phyloP scores from a whole-genome alignment of 1,140 invertebrate genomes.

The Aphis craccivora region DNA sequence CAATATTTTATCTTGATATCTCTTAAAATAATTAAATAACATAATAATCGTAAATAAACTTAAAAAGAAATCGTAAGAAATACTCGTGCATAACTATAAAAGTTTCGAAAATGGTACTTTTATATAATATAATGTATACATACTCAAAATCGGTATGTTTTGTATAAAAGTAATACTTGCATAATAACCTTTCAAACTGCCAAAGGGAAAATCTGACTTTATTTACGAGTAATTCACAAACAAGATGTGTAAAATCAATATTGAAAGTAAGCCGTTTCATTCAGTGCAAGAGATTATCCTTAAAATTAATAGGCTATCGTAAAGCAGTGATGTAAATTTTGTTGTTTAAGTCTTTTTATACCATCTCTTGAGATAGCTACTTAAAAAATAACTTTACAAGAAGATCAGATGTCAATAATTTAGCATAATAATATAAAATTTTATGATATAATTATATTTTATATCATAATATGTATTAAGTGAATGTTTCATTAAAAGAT shows the following conservation, averaged over 20 bases:
- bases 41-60: not conserved
- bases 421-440: too few relatives aligned
- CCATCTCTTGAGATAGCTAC: not conserved
- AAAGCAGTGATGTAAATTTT: not conserved
- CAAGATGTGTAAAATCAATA: not conserved
- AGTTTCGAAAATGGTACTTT: not conserved
- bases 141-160: not conserved
- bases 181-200: not conserved
- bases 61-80: not conserved
- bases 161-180: not conserved
- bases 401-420: not conserved
- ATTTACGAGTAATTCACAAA: not conserved
- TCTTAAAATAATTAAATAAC: not conserved
- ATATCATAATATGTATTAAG: too few relatives aligned
- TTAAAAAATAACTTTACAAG: too few relatives aligned
- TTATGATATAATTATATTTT: too few relatives aligned
- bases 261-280: not conserved
- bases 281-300: not conserved
- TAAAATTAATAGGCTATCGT: not conserved
- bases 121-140: not conserved
- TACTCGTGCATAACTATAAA: not conserved
- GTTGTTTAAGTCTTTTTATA: not conserved
- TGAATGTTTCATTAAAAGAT: too few relatives aligned
- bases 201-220: not conserved
- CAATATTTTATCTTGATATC: not conserved